Evolutionary conservation across 2,797 vertebrate species (phyloP), one percentile per base, ranked within the genome.

Genomic region (Peromyscus attwateri): DNA sequence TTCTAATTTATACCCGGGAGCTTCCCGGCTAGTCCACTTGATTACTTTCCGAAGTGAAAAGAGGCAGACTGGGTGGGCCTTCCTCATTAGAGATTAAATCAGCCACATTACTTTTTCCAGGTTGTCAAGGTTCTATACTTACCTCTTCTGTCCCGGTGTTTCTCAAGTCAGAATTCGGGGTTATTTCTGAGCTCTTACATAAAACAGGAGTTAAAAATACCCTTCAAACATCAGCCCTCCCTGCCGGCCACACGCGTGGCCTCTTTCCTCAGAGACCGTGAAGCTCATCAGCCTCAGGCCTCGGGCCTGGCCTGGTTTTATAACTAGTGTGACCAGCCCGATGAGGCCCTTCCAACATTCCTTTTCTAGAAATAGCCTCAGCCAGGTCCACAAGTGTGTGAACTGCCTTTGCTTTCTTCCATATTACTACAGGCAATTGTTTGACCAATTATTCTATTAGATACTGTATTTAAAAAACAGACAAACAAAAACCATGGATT

Each of bases 31-130:
- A 27, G 49, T 14, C 57, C 60, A 55, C 52, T 80, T 73, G 68
- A 92, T 87, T 55, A 52, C 46, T 87, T 92, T 87, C 84, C 62
- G 4, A 52, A 46, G 66, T 49, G 83, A 95, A 83, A 82, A 75
- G 16, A 31, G 40, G 55, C 9, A 70, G 43, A 92, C n/a, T 14
- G 13, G n/a, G 43, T 5, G 3, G 70, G 31, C 16, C 34, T 89
- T 84, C n/a, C 73, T 95, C 80, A 91, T 91, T 92, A 87, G 80
- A 97, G 88, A 92, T n/a, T 70, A 87, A 93, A 95, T 94, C 92
- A 95, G 43, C 29, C 17, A 10, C n/a, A 12, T 89, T 76, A 31
- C 6, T 92, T 66, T 91, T 62, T 52, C 73, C 37, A 31, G 62
- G 29, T 21, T 46, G 4, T 77, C 29, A 27, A 5, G n/a, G 16